These are phyloP conservation scores for Fringilla coelebs DNA, from an alignment of 2,797 vertebrate species.

Conservation along the genomic window DNA sequence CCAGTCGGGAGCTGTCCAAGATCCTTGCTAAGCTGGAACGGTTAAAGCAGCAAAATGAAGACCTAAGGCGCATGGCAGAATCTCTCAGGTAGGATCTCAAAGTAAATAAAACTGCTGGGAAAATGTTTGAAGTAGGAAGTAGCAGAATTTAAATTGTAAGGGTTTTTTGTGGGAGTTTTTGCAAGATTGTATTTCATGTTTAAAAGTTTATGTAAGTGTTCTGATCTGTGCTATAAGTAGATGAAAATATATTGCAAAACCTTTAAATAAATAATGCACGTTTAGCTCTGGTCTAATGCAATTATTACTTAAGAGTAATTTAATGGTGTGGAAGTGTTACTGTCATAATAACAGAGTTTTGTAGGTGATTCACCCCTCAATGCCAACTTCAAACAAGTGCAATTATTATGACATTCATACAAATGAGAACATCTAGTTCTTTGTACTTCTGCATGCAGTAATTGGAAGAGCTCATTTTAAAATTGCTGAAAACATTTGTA, in stretches of 20 bases:
- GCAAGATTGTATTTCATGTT: neutral
- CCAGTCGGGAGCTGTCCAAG: conserved; percentile 94
- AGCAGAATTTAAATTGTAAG: neutral
- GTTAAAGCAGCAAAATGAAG: conserved; percentile 98
- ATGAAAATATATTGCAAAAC: neutral
- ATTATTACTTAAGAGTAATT: neutral
- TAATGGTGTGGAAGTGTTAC: neutral
- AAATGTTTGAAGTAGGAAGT: neutral
- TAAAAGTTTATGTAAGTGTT: neutral
- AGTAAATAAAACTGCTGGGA: neutral
- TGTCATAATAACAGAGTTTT: neutral
- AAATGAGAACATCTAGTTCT: neutral
- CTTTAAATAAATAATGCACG: neutral
- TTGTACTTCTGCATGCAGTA: neutral
- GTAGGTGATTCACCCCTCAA: neutral
- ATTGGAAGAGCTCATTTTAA: neutral
- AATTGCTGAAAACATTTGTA: neutral
- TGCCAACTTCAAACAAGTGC: neutral
- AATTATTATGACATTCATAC: neutral
- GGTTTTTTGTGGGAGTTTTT: neutral
- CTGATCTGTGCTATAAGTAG: neutral
- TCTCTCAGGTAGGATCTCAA: conserved; percentile 87
- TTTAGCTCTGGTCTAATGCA: neutral
- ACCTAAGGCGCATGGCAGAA: conserved; percentile 95
- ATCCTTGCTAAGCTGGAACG: conserved; percentile 96